Conservation (phyloP, 2,888 invertebrate species). For the Chorisops tibialis region DNA sequence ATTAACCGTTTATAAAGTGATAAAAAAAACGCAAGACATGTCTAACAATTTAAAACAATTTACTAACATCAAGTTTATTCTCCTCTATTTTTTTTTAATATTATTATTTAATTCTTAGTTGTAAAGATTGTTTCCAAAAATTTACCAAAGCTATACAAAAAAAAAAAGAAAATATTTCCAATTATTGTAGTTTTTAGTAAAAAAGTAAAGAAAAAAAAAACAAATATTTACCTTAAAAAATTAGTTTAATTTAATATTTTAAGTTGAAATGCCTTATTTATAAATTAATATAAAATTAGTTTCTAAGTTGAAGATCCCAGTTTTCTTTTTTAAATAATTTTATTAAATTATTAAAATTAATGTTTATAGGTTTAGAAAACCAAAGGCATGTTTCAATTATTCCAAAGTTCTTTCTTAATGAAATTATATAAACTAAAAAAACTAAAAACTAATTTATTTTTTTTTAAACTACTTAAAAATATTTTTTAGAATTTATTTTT, state of each 20-base stretch:
- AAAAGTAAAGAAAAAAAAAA: background rate
- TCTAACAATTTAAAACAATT: background rate
- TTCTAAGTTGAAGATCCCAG: background rate
- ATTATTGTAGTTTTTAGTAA: too few relatives aligned
- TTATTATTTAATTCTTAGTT: background rate
- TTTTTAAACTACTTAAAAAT: too few relatives aligned
- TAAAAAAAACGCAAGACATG: too few relatives aligned
- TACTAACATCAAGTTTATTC: background rate
- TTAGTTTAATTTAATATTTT: background rate
- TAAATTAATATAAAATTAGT: background rate
- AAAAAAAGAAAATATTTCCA: too few relatives aligned
- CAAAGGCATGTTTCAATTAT: slow-evolving; percentile 9
- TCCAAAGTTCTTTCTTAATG: background rate
- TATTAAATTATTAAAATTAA: background rate
- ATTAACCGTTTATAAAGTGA: too few relatives aligned
- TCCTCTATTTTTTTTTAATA: background rate
- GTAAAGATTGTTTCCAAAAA: too few relatives aligned
- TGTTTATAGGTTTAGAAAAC: background rate
- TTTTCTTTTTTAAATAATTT: background rate
- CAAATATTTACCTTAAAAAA: background rate
- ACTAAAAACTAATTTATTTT: too few relatives aligned
- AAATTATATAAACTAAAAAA: background rate
- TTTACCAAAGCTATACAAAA: too few relatives aligned
- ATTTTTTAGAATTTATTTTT: too few relatives aligned
- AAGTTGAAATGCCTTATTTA: background rate